Conservation (phyloP, 2,113 vertebrate species). For the Ovis canadensis region DNA sequence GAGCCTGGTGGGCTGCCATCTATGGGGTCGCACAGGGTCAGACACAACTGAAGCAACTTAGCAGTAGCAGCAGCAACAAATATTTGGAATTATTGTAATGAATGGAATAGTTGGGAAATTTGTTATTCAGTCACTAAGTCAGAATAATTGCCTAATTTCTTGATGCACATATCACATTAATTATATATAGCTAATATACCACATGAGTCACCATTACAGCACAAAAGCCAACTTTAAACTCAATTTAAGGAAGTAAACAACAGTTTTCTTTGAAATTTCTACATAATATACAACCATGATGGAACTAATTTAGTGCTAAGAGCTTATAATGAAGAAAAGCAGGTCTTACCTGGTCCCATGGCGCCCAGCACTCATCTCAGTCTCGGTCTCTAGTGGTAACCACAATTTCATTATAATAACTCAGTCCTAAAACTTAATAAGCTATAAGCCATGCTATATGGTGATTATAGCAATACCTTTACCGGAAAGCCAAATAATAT, state of each 20-base stretch:
- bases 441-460: background rate
- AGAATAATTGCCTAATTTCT: background rate
- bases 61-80: background rate
- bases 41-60: too few species aligned
- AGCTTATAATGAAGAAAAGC: background rate
- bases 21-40: too few species aligned
- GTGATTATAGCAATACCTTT: background rate
- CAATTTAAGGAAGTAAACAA: background rate
- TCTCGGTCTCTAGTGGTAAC: background rate
- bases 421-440: background rate
- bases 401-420: background rate
- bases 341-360: background rate
- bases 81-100: background rate
- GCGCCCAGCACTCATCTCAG: background rate
- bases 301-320: background rate
- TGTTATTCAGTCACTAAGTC: background rate
- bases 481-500: background rate
- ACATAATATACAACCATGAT: background rate
- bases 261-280: background rate
- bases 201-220: constrained; percentile 12
- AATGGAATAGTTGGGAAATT: background rate
- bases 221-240: constrained; percentile 1
- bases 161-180: background rate
- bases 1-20: too few species aligned
- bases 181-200: background rate